phyloP scores from a whole-genome alignment of 2,797 vertebrate species.

The Pseudocheirus occidentalis region DNA sequence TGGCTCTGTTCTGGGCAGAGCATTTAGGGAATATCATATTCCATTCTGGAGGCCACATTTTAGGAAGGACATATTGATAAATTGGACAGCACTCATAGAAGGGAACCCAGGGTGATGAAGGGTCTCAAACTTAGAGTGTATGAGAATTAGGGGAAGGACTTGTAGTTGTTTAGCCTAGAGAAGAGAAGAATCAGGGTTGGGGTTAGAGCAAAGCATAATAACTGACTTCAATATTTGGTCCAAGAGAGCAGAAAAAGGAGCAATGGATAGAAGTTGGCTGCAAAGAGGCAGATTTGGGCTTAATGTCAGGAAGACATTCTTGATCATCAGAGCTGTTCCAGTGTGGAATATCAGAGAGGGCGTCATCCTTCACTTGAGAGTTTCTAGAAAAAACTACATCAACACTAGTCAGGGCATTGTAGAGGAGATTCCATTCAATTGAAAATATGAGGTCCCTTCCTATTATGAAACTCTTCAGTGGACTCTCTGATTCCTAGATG shows the following conservation, averaged over 20 bases:
- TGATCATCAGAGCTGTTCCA: too few relatives aligned
- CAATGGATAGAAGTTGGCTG: not conserved
- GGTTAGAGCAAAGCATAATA: not conserved
- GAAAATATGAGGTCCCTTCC: not conserved
- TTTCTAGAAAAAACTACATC: not conserved
- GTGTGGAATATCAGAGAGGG: not conserved
- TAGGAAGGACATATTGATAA: not conserved
- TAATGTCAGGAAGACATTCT: not conserved
- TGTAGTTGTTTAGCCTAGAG: not conserved
- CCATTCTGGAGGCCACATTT: not conserved
- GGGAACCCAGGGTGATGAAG: not conserved
- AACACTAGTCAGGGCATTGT: not conserved
- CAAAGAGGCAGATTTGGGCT: not conserved
- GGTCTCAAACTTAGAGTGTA: not conserved
- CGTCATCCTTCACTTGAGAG: not conserved
- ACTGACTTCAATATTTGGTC: not conserved
- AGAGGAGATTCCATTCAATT: not conserved
- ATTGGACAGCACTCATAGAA: not conserved
- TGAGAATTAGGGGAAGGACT: too few relatives aligned
- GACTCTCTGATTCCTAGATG: not conserved
- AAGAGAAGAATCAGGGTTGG: not conserved
- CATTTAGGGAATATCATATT: not conserved
- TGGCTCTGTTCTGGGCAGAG: not conserved
- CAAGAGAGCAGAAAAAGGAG: not conserved
- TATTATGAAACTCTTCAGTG: not conserved